Conservation (phyloP, 2,888 invertebrate species). For the Trissoscelio sp. region DNA sequence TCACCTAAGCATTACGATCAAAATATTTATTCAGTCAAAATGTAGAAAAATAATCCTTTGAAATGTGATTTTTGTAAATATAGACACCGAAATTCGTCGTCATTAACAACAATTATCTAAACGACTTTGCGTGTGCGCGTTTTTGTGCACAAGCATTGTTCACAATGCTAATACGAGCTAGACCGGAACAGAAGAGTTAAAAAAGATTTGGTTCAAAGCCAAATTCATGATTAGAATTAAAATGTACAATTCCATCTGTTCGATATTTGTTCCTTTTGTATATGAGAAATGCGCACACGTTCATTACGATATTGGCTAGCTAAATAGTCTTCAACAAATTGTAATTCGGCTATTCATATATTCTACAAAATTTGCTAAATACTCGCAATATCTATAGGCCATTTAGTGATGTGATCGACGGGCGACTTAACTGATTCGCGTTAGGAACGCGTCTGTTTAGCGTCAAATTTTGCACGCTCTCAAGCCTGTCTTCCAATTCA, state of each 20-base stretch:
- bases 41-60: no score
- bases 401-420: conserved; percentile 46
- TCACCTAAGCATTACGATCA: no score
- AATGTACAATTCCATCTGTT: neutral
- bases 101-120: conserved; percentile 36
- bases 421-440: neutral
- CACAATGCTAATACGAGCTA: conserved; percentile 32
- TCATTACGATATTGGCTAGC: conserved; percentile 54
- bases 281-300: conserved; percentile 41
- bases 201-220: neutral
- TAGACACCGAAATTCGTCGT: conserved; percentile 49
- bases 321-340: conserved; percentile 53
- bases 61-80: no score
- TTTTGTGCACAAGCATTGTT: conserved; percentile 32
- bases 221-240: no score
- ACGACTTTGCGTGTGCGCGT: conserved; percentile 45
- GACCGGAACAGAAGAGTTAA: conserved; percentile 12
- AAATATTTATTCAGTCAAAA: no score
- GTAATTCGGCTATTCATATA: conserved; percentile 59
- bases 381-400: conserved; percentile 63
- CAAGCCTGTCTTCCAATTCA: neutral
- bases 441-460: neutral
- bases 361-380: conserved; percentile 66
- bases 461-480: neutral
- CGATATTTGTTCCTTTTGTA: no score